Base-by-base conservation (phyloP, 2,113 vertebrate species). In the Campylomormyrus numenius region DNA sequence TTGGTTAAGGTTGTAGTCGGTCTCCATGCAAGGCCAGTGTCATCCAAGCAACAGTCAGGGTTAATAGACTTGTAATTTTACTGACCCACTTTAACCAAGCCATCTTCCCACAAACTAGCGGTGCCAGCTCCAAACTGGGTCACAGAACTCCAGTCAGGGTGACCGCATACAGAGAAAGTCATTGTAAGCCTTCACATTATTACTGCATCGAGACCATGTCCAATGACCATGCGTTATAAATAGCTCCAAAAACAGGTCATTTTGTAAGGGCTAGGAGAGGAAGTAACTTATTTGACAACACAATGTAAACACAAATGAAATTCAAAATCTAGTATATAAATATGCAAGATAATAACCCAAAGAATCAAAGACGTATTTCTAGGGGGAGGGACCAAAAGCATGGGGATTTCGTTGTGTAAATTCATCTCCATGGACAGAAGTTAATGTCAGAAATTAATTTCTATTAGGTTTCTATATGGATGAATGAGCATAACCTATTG, bases 31-130 rank as follows among this genome's bases (percentile, higher is more conserved):
- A 70, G 58, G 31, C 21, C n/a, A n/a, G 39, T 48, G 42, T 27
- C 42, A 49, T 70, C 24, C 49, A 88, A 31, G 62, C 52, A 66
- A 31, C 15, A 70, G 88, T 74, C 42, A 46, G 39, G 88, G 88
- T 74, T 88, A 88, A 35, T 74, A 62, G 45, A 27, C 42, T 56
- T 49, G 39, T 70, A 42, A 62, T 74, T 53, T 46, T 88, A n/a
- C 88, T 88, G 88, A 89, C 88, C 88, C 88, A 89, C 48, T 89
- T 83, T 53, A 89, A 53, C 88, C 31, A 83, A 83, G 48, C 70
- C 74, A 80, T 83, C 88, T 70, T 46, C 62, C 88, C 50, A 56
- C 89, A 39, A 58, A 85, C 50, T 80, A 58, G 49, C 52, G 15
- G 89, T 62, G 80, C 77, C 50, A 84, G 5, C 24, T 89, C 24